Evolutionary conservation across 2,797 vertebrate genomes (phyloP).

Genomic region (Hyperoplus lanceolatus): DNA sequence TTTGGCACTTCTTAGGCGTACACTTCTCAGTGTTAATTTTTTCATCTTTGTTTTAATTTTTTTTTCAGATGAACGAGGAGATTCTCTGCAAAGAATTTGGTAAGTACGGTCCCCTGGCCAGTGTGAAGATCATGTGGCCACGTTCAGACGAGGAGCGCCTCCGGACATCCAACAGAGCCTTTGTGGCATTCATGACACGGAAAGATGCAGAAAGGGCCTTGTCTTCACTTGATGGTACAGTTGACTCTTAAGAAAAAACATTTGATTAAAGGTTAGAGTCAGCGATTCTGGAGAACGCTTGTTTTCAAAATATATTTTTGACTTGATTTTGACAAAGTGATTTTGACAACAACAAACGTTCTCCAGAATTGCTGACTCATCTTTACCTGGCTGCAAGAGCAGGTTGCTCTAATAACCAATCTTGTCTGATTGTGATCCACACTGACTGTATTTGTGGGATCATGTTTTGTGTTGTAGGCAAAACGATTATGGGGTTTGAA

Average conservation of each 20-base stretch:
- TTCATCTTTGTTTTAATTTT: neutral
- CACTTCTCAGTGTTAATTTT: neutral
- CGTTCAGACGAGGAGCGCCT: slow-evolving; percentile 88
- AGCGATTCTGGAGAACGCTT: too few species aligned
- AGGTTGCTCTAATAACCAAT: neutral
- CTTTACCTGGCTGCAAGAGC: neutral
- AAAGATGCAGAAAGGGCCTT: slow-evolving; percentile 88
- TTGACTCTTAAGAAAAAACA: neutral
- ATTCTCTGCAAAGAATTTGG: slow-evolving; percentile 90
- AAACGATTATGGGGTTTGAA: slow-evolving; percentile 89
- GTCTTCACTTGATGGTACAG: slow-evolving; percentile 85
- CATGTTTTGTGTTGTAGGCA: slow-evolving; percentile 75
- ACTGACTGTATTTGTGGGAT: neutral
- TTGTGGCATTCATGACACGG: slow-evolving; percentile 90
- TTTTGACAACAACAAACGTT: too few species aligned
- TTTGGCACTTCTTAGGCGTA: neutral
- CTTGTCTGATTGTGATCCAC: neutral
- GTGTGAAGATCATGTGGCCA: slow-evolving; percentile 91
- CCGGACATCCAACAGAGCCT: slow-evolving; percentile 87
- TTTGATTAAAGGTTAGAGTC: neutral
- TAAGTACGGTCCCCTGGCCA: slow-evolving; percentile 89
- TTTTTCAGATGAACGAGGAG: slow-evolving; percentile 88
- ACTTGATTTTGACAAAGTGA: too few species aligned
- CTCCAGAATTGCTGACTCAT: too few species aligned
- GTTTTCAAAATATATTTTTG: too few species aligned